A percentile compares a stretch with the other conserved stretches of the same genome.
These are phyloP conservation scores for Spongia lamella DNA, from an alignment of 37 sponge, comb jelly and placozoan genomes.

Conservation along the genomic window DNA sequence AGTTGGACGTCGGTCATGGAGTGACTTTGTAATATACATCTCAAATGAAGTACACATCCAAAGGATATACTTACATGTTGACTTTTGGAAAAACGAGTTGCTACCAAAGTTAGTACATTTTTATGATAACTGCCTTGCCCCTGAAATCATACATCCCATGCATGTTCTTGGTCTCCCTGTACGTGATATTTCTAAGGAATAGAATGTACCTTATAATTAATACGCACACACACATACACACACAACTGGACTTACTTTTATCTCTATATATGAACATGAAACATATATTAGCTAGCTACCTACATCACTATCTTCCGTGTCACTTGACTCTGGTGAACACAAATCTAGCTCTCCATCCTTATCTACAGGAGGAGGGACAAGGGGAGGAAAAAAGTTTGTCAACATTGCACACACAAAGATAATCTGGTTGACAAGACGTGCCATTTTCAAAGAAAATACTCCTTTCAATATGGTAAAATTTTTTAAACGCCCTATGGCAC, in stretches of 20 bases:
- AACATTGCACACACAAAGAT: conserved; percentile 41
- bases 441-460: conserved; percentile 29
- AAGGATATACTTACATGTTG: conserved; percentile 27
- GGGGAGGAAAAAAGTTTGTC: conserved; percentile 38
- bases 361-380: conserved; percentile 7
- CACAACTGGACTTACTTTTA: too few relatives aligned
- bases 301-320: too few relatives aligned
- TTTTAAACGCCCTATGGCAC: conserved; percentile 44
- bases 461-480: conserved; percentile 34
- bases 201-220: too few relatives aligned
- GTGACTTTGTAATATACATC: conserved; percentile 63
- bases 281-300: too few relatives aligned
- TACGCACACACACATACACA: too few relatives aligned
- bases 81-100: conserved; percentile 31
- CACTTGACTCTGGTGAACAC: too few relatives aligned
- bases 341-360: too few relatives aligned
- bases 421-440: conserved; percentile 26
- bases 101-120: conserved; percentile 40
- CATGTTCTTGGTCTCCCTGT: conserved; percentile 30
- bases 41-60: conserved; percentile 40
- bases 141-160: conserved; percentile 56
- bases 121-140: conserved; percentile 59
- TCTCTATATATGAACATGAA: too few relatives aligned
- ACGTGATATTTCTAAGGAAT: too few relatives aligned
- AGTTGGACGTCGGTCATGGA: conserved; percentile 45